These are phyloP conservation scores for Sus scrofa DNA, from an alignment of 2,113 vertebrate genomes.

Conservation along the genomic window T2T-Sscrofa CM000824.6:141349501-141350000, in stretches of 20 bases:
- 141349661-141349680: background rate
- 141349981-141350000: background rate
- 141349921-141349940: background rate
- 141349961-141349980: background rate
- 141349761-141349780: background rate
- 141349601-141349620: background rate
- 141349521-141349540: background rate
- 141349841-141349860: background rate
- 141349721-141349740: background rate
- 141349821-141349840: background rate
- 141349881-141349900: background rate
- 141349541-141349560: background rate
- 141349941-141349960: slow-evolving; percentile 27
- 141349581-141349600: background rate
- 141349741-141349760: slow-evolving; percentile 31
- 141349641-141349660: background rate
- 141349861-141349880: background rate
- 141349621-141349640: background rate
- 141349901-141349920: background rate
- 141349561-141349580: background rate
- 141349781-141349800: background rate
- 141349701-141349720: background rate
- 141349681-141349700: background rate
- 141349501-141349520: background rate
- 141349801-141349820: background rate